Percentiles rank a stretch among this genome's conserved stretches.
phyloP scores from a whole-genome alignment of 2,113 vertebrate genomes.

The Grus americana region DNA sequence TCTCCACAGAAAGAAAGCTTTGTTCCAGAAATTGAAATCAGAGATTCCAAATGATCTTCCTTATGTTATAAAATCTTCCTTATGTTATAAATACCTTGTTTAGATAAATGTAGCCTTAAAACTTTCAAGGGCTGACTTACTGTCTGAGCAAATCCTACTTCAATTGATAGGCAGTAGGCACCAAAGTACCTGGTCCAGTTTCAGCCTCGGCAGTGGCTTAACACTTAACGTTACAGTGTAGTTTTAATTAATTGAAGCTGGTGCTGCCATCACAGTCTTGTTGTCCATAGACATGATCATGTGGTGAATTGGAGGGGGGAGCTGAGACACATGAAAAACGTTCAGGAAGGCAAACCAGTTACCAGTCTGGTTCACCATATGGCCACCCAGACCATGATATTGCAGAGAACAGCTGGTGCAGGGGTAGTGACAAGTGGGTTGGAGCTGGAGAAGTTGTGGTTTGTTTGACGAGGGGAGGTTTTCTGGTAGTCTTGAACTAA shows the following conservation, averaged over 20 bases:
- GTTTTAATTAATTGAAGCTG: not conserved
- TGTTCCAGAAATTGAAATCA: not conserved
- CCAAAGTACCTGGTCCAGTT: not conserved
- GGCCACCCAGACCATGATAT: not conserved
- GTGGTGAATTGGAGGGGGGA: not conserved
- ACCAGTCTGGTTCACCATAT: not conserved
- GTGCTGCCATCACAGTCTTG: not conserved
- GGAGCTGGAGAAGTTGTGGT: not conserved
- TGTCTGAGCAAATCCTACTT: not conserved
- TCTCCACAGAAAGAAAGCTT: not conserved
- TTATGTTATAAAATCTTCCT: not conserved
- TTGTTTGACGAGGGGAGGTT: not conserved
- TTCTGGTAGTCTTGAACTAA: not conserved
- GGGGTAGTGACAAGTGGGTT: not conserved
- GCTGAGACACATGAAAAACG: accelerated
- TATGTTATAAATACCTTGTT: not conserved
- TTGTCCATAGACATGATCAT: not conserved
- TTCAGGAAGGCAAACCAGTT: not conserved
- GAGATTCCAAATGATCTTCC: not conserved
- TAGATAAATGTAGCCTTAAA: not conserved
- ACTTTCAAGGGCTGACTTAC: not conserved
- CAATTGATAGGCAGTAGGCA: not conserved
- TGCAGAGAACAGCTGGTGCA: not conserved
- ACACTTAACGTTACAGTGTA: not conserved
- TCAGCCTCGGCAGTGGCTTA: not conserved